These are phyloP conservation scores for Corythucha ciliata DNA, from an alignment of 2,888 invertebrate genomes.

Conservation along the genomic window DNA sequence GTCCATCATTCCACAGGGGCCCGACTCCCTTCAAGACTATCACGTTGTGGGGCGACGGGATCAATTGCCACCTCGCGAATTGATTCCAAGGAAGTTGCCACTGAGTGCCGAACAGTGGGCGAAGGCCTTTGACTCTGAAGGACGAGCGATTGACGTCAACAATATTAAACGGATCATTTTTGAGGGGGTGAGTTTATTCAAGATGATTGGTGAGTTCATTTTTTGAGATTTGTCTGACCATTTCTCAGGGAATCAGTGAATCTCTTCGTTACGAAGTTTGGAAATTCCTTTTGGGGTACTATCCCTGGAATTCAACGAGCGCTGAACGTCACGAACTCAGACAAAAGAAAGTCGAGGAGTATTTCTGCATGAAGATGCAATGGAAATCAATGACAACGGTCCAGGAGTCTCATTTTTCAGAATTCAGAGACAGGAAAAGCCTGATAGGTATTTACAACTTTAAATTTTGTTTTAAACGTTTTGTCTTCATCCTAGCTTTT, in stretches of 20 bases:
- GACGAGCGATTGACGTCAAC: conserved; percentile 67
- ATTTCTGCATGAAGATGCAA: conserved; percentile 91
- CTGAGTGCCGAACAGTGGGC: conserved; percentile 73
- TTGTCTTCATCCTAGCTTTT: background rate
- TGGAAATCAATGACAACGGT: conserved; percentile 83
- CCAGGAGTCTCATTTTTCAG: conserved; percentile 81
- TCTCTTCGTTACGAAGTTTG: conserved; percentile 74
- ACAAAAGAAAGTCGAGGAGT: conserved; percentile 69
- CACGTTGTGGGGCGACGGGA: conserved; percentile 52
- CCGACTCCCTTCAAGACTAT: conserved; percentile 42
- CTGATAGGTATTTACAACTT: conserved; percentile 55
- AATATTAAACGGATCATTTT: conserved; percentile 79
- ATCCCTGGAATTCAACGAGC: conserved; percentile 72
- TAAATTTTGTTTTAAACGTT: background rate
- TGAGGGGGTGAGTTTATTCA: conserved; percentile 61
- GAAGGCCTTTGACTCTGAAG: conserved; percentile 66
- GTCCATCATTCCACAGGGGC: conserved; percentile 11
- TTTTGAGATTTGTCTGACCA: background rate
- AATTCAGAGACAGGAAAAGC: conserved; percentile 81
- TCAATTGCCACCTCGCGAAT: conserved; percentile 52
- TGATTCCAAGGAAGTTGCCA: conserved; percentile 60
- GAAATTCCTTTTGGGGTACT: conserved; percentile 88
- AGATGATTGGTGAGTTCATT: background rate
- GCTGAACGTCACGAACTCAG: conserved; percentile 58
- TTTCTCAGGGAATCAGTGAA: conserved; percentile 64